Evolutionary conservation across 2,888 invertebrate genomes (phyloP), one percentile per base, ranked within the genome.

Genomic region (Aphrophora alni): DNA sequence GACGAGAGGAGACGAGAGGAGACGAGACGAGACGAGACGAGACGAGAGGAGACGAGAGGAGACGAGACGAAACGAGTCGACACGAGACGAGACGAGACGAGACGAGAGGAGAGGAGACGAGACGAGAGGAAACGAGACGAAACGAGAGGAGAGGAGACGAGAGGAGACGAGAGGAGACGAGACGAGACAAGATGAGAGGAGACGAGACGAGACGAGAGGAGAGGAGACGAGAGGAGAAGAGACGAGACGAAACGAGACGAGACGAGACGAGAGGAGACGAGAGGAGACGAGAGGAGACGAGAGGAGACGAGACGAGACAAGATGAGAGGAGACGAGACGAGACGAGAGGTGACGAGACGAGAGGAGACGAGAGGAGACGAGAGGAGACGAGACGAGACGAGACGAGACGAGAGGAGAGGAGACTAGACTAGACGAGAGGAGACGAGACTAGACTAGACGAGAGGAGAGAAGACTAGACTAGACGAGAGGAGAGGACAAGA

Each of bases 141-240:
- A 14, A 68, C 68, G 68, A 68, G 68, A 68, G 5, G 68, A 68
- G 24, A 68, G 5, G 68, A 68, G 24, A 68, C 68, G 68, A 24
- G 24, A 68, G 5, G 68, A 68, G 24, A 68, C 24, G 68, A 68
- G 24, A 68, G 7, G 68, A 68, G 24, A 68, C 33, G 33, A 33
- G 33, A 33, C 33, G 33, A 24, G n/a, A n/a, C n/a, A n/a, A n/a
- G n/a, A n/a, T n/a, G n/a, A n/a, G n/a, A n/a, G n/a, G n/a, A n/a
- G n/a, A 68, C 68, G 68, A 68, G 68, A 68, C 68, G 68, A 68
- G 68, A 68, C 68, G 68, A 68, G 68, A 68, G 5, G 68, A 68
- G 68, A 68, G 5, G 68, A 68, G 68, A 68, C 68, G 68, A 68
- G 68, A n/a, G 68, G n/a, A n/a, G n/a, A n/a, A n/a, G n/a, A n/a